Evolutionary conservation across 92 coral and sea anemone species (phyloP).

Genomic region (Epizoanthus fatuus): DNA sequence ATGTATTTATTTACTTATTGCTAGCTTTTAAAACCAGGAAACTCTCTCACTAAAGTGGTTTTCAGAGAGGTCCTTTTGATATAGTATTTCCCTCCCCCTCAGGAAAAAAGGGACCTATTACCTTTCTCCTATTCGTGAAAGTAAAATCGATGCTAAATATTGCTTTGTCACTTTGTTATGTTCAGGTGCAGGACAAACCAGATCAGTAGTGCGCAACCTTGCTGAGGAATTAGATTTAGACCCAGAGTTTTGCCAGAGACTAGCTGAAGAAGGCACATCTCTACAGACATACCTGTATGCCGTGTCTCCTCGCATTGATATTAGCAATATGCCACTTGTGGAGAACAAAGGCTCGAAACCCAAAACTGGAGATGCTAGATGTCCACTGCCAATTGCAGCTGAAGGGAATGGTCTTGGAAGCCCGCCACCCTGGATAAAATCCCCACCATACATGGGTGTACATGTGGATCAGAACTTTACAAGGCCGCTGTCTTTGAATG

Average conservation of each 20-base stretch:
- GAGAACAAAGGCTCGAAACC: not conserved
- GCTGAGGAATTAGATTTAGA: conserved; percentile 71
- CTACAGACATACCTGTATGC: conserved; percentile 72
- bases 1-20: too few relatives aligned
- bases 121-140: too few relatives aligned
- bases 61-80: too few relatives aligned
- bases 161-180: not conserved
- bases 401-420: not conserved
- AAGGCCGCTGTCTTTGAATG: conserved; percentile 78
- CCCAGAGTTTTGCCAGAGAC: conserved; percentile 57
- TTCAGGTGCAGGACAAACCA: conserved; percentile 73
- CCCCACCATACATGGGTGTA: not conserved
- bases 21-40: too few relatives aligned
- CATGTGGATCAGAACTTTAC: conserved; percentile 31
- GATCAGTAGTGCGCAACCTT: conserved; percentile 74
- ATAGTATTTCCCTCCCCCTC: too few relatives aligned
- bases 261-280: conserved; percentile 61
- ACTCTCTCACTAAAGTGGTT: too few relatives aligned
- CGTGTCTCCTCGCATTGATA: conserved; percentile 57
- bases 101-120: too few relatives aligned
- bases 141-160: too few relatives aligned
- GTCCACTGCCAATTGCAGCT: too few relatives aligned
- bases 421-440: conserved; percentile 9
- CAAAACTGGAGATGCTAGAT: not conserved
- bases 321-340: conserved; percentile 3